Percentiles rank a stretch among this genome's conserved stretches.
Conservation (phyloP, 2,113 vertebrate genomes). For the Hippotragus niger region DNA sequence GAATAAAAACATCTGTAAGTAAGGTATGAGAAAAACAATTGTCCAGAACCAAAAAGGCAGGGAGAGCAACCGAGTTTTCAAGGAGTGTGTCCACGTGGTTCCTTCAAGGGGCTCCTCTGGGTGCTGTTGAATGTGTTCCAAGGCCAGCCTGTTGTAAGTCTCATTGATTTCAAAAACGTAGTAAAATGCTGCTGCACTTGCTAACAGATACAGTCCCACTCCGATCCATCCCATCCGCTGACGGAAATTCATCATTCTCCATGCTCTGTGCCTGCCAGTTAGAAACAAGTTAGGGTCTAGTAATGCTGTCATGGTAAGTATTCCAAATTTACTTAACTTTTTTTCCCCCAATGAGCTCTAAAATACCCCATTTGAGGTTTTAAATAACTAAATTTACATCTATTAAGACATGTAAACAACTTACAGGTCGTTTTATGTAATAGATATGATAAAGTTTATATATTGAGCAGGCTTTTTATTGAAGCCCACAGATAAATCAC, state of each 20-base stretch:
- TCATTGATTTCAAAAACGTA: slow-evolving; percentile 96
- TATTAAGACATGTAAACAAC: background rate
- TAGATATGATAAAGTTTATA: background rate
- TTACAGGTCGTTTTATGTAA: background rate
- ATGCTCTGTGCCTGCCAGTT: slow-evolving; percentile 88
- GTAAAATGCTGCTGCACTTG: slow-evolving; percentile 89
- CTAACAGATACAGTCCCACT: slow-evolving; percentile 91
- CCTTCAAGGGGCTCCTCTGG: slow-evolving; percentile 81
- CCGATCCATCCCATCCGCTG: slow-evolving; percentile 98
- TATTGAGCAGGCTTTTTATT: background rate
- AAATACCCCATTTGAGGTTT: background rate
- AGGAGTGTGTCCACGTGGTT: slow-evolving; percentile 81
- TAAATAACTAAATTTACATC: background rate
- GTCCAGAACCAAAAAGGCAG: slow-evolving; percentile 95
- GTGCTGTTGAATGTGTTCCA: slow-evolving; percentile 89
- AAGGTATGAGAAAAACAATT: slow-evolving; percentile 91
- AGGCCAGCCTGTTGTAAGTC: slow-evolving; percentile 89
- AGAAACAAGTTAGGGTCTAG: slow-evolving; percentile 36
- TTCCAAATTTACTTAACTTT: background rate
- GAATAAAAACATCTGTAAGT: slow-evolving; percentile 97
- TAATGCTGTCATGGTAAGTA: background rate
- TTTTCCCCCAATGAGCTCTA: background rate
- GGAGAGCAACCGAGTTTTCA: slow-evolving; percentile 87
- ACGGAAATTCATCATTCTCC: slow-evolving; percentile 99
- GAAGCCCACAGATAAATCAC: background rate